These are phyloP conservation scores for Phalacrocorax carbo DNA, from an alignment of 2,113 vertebrate genomes.

Conservation along the genomic window DNA sequence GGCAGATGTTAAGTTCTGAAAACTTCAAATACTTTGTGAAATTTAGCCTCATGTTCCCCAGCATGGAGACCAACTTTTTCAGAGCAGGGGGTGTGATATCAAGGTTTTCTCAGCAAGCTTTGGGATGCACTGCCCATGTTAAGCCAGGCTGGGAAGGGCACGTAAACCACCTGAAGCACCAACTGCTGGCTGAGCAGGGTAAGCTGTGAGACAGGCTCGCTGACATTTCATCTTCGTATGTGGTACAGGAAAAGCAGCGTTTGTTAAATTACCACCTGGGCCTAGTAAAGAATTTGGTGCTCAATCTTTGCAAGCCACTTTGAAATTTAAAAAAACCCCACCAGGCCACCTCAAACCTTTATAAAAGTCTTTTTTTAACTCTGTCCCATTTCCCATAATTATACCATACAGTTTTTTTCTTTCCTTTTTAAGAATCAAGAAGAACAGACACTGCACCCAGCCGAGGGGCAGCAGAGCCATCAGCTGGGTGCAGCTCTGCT, in stretches of 20 bases:
- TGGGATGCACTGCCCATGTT: rapidly evolving
- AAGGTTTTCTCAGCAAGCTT: background rate
- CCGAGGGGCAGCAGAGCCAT: background rate
- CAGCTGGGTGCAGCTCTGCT: background rate
- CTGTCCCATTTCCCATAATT: background rate
- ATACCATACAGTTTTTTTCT: background rate
- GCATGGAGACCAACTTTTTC: background rate
- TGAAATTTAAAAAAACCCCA: background rate
- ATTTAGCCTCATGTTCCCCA: background rate
- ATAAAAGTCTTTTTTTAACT: background rate
- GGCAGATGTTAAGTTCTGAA: background rate
- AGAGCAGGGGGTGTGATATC: background rate
- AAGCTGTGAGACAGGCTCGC: rapidly evolving
- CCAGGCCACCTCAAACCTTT: background rate
- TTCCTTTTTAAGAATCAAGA: background rate
- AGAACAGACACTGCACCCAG: background rate
- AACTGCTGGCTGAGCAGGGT: background rate
- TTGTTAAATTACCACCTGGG: background rate
- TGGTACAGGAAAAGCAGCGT: background rate
- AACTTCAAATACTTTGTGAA: background rate
- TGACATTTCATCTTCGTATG: background rate
- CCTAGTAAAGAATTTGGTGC: background rate
- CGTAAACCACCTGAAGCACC: background rate
- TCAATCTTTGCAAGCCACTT: background rate
- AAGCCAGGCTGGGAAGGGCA: background rate